Evolutionary conservation across 1,140 invertebrate species (phyloP).

Genomic region (Drosophila miranda): DNA sequence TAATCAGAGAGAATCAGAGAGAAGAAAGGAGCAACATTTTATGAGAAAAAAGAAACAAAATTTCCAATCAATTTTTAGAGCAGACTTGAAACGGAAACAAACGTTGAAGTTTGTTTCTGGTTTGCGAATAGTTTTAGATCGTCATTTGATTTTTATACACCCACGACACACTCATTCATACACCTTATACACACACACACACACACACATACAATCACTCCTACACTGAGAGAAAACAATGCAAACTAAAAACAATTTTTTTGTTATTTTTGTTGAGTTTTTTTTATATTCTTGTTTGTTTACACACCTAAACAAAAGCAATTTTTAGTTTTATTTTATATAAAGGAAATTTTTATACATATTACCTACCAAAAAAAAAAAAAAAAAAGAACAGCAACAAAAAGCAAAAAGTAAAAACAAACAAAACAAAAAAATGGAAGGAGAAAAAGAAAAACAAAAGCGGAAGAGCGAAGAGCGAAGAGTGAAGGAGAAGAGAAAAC

Average conservation of each 20-base stretch:
- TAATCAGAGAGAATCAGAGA: conserved; percentile 25
- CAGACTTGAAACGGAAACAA: no score
- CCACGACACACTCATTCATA: not conserved
- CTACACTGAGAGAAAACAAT: conserved; percentile 47
- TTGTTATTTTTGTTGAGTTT: conserved; percentile 75
- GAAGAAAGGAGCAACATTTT: not conserved
- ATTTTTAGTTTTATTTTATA: conserved; percentile 63
- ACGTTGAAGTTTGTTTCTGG: not conserved
- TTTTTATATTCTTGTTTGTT: conserved; percentile 48
- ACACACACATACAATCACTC: conserved; percentile 18
- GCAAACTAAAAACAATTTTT: conserved; percentile 62
- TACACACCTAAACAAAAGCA: conserved; percentile 46
- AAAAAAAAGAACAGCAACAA: conserved; percentile 44
- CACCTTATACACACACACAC: not conserved
- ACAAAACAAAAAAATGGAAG: conserved; percentile 1
- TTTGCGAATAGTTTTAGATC: conserved; percentile 38
- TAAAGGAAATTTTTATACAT: conserved; percentile 50
- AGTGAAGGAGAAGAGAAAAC: conserved; percentile 23
- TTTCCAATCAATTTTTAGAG: conserved; percentile 6
- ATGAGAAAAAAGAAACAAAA: not conserved
- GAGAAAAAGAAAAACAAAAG: conserved; percentile 11
- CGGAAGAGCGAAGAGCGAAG: conserved; percentile 8
- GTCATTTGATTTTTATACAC: conserved; percentile 35
- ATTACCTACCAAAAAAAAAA: conserved; percentile 13
- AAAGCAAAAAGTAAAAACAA: conserved; percentile 29